phyloP scores from a whole-genome alignment of 2,797 vertebrate genomes.

The Pempheris klunzingeri region DNA sequence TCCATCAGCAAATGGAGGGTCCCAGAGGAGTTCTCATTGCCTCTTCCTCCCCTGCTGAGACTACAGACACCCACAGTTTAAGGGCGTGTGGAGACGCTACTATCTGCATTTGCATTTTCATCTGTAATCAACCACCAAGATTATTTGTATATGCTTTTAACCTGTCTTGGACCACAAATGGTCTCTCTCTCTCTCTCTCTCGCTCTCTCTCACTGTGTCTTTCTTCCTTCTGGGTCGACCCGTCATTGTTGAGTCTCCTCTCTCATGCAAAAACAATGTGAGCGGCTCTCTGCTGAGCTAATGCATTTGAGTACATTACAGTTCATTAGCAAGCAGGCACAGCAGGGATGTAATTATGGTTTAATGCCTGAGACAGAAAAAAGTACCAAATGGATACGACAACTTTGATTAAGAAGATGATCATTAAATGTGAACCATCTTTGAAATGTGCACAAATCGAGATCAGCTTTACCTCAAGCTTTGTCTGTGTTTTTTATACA shows the following conservation, averaged over 20 bases:
- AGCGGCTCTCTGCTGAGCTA: constrained; percentile 54
- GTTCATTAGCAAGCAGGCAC: constrained; percentile 67
- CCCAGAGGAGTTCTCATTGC: constrained; percentile 28
- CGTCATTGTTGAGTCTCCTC: neutral
- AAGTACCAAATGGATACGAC: constrained; percentile 35
- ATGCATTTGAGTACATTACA: constrained; percentile 56
- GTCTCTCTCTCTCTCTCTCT: neutral
- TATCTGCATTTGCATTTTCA: constrained; percentile 9
- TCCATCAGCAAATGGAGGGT: constrained; percentile 43
- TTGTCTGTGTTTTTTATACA: neutral
- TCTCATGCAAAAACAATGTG: constrained; percentile 30
- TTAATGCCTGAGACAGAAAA: constrained; percentile 64
- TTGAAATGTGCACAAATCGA: constrained; percentile 25
- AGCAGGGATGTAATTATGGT: constrained; percentile 69
- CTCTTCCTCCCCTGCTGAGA: constrained; percentile 29
- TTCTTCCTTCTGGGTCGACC: neutral
- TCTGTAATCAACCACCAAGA: neutral
- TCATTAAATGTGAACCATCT: constrained; percentile 50
- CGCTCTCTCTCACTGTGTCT: neutral
- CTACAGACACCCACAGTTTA: constrained; percentile 14
- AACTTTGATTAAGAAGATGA: constrained; percentile 59
- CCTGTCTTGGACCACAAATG: neutral
- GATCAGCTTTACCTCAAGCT: neutral
- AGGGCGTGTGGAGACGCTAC: constrained; percentile 1
- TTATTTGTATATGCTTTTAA: neutral